phyloP scores from a whole-genome alignment of 1,140 invertebrate species.

The Colletes latitarsis region DNA sequence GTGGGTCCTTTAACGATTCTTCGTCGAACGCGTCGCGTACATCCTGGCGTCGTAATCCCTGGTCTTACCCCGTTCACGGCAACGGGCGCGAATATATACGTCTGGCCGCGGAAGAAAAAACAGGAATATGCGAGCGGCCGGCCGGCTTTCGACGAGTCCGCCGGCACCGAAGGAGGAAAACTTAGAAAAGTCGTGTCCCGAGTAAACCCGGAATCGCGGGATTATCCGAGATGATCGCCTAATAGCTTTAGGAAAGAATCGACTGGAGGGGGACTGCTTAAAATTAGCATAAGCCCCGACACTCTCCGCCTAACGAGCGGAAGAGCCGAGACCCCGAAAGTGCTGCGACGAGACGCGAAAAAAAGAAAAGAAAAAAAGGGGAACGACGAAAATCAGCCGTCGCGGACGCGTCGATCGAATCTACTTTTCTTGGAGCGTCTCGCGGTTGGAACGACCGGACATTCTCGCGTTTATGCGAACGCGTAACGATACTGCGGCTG shows the following conservation, averaged over 20 bases:
- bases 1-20: not conserved
- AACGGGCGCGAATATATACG: not conserved
- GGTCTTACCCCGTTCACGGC: constrained; percentile 6
- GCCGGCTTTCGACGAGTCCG: constrained; percentile 11
- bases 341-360: constrained; percentile 69
- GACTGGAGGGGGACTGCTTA: constrained; percentile 66
- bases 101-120: not conserved
- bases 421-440: no score
- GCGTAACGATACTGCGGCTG: no score
- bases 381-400: constrained; percentile 20
- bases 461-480: no score
- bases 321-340: constrained; percentile 76
- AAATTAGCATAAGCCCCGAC: constrained; percentile 76
- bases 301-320: constrained; percentile 70
- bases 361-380: constrained; percentile 18
- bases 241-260: constrained; percentile 81
- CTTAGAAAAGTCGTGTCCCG: constrained; percentile 77
- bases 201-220: constrained; percentile 72
- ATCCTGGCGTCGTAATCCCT: constrained; percentile 4
- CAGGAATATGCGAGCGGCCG: not conserved
- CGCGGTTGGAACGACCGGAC: no score
- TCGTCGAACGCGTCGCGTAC: constrained; percentile 11
- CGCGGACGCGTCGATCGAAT: not conserved
- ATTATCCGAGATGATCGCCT: constrained; percentile 81
- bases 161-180: constrained; percentile 65